Evolutionary conservation across 1,140 invertebrate genomes (phyloP), one percentile per base, ranked within the genome.

Genomic region (Monomorium pharaonis): DNA sequence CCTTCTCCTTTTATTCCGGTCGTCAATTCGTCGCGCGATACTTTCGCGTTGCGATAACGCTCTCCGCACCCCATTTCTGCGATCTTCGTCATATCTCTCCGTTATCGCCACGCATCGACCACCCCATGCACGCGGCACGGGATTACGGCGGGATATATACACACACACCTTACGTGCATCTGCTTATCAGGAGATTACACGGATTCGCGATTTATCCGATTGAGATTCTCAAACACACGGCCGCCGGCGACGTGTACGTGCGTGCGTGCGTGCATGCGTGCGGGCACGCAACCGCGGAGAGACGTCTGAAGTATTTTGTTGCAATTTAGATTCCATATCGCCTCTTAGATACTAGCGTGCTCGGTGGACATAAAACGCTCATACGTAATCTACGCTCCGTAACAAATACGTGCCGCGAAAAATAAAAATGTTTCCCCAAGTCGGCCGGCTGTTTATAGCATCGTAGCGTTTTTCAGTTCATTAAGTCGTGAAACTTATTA

Each of bases 171-270:
- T 30, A 65, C n/a, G 51, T 6, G 24, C 54, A 70, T 83, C 78
- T 60, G 44, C 67, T 72, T 83, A 83, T 58, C 77, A 47, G 62
- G 44, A 47, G 62, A 49, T 80, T 70, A 81, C 51, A 58, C 18
- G 63, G 33, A 51, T 44, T 33, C 21, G 33, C 49, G 63, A 81
- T 72, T 83, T 74, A 83, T 83, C 56, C 54, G 67, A 83, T 83
- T 58, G 72, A 74, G 51, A 14, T 33, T 9, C 67, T 60, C 67
- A 12, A 33, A 72, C 33, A 30, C 67, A 83, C 33, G 33, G 21
- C 44, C 10, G 33, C 18, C 4, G 63, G 70, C 69, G n/a, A n/a
- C n/a, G n/a, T n/a, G n/a, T n/a, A n/a, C n/a, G n/a, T n/a, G n/a
- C n/a, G n/a, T n/a, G n/a, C n/a, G n/a, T n/a, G n/a, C n/a, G n/a